Evolutionary conservation across 2,113 vertebrate genomes (phyloP).

Genomic region (Fulmarus glacialis): DNA sequence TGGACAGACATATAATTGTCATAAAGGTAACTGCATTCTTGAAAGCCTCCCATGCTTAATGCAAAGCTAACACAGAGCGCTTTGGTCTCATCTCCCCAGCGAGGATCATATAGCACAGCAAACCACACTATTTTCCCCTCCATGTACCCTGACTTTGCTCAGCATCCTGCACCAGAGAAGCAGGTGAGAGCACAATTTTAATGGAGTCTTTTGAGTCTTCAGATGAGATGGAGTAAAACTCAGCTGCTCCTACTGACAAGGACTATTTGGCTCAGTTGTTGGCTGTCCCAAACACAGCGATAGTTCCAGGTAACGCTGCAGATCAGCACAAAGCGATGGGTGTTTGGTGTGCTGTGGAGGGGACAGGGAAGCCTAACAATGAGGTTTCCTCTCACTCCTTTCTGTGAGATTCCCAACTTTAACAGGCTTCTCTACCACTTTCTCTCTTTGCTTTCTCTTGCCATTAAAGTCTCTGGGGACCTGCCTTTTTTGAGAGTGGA

Average conservation of each 20-base stretch:
- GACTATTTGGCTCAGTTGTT: neutral
- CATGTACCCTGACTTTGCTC: neutral
- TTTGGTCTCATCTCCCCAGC: neutral
- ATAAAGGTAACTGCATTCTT: neutral
- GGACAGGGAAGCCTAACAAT: neutral
- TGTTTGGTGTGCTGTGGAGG: neutral
- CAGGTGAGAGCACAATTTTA: neutral
- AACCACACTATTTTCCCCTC: fast-evolving
- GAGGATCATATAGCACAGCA: neutral
- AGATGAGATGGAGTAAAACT: neutral
- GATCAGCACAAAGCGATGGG: neutral
- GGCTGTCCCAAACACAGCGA: neutral
- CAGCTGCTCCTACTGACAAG: neutral
- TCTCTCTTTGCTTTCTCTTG: neutral
- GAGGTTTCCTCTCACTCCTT: neutral
- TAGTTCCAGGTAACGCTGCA: neutral
- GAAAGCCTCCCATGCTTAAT: neutral
- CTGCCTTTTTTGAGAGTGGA: neutral
- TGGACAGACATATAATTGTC: neutral
- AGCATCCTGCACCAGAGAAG: neutral
- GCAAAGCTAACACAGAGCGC: neutral
- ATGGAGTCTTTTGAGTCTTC: neutral
- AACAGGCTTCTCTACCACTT: neutral
- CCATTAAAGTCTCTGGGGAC: neutral
- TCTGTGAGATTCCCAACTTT: neutral